A percentile compares a stretch with the other conserved stretches of the same genome.
Evolutionary conservation across 1,140 invertebrate genomes (phyloP).

Genomic region (Gonatopus flavifemur): DNA sequence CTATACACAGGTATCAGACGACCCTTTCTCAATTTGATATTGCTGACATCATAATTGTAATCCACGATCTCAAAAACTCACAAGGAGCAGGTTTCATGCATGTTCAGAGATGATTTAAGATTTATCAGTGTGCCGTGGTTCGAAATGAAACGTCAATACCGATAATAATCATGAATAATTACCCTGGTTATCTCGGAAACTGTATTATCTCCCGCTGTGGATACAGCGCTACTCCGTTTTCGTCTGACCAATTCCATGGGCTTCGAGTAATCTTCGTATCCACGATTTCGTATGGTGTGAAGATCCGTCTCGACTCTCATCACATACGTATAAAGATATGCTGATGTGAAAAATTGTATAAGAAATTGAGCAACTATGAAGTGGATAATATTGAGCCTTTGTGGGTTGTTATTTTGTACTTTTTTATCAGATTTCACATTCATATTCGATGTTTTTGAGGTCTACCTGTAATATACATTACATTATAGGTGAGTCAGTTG

Average conservation of each 20-base stretch:
- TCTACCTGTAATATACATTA: no score
- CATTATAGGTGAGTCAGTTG: no score
- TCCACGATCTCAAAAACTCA: not conserved
- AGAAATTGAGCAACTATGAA: constrained; percentile 29
- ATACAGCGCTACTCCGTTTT: constrained; percentile 25
- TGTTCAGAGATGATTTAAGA: not conserved
- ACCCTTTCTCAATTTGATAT: not conserved
- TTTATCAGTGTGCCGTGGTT: not conserved
- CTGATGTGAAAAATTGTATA: constrained; percentile 25
- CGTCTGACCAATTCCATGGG: constrained; percentile 11
- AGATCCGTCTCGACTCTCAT: constrained; percentile 22
- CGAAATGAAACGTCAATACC: not conserved
- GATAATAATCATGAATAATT: not conserved
- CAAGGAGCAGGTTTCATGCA: not conserved
- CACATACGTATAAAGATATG: constrained; percentile 29
- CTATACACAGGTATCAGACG: no score
- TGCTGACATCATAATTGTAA: not conserved
- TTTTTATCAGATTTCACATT: no score
- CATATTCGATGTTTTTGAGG: no score
- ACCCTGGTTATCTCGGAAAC: constrained; percentile 27
- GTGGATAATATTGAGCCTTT: no score
- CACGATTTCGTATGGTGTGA: constrained; percentile 6
- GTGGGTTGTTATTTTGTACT: no score
- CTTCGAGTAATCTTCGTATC: not conserved
- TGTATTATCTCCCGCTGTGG: constrained; percentile 24